Conservation (phyloP, 2,113 vertebrate genomes). For the Ariopsis seemanni region DNA sequence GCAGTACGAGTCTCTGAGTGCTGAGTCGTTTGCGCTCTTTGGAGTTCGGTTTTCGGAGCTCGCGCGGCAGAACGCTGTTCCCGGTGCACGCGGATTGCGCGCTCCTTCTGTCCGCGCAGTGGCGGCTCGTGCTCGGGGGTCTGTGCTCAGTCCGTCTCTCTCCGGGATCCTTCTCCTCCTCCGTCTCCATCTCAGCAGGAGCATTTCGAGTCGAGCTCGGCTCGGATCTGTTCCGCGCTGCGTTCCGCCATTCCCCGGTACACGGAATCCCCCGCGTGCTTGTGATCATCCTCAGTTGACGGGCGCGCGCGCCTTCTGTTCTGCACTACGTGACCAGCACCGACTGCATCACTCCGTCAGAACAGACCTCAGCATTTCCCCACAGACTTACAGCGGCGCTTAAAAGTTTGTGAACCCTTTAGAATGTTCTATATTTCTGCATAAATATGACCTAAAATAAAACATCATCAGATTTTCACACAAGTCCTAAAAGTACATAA, state of each 20-base stretch:
- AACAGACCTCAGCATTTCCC: not conserved
- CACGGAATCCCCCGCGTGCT: not conserved
- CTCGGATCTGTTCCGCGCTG: conserved; percentile 2
- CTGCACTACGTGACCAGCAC: conserved; percentile 52
- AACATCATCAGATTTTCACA: no score
- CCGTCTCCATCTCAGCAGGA: not conserved
- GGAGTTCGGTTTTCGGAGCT: conserved; percentile 43
- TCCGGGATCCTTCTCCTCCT: not conserved
- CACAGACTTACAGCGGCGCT: no score
- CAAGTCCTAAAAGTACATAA: no score
- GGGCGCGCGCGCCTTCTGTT: conserved; percentile 18
- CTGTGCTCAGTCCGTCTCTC: not conserved
- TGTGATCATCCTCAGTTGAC: conserved; percentile 24
- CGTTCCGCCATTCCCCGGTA: conserved; percentile 44
- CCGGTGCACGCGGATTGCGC: not conserved
- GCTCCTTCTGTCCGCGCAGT: not conserved
- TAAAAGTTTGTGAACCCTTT: not conserved
- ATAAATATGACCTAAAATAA: no score
- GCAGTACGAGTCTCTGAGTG: conserved; percentile 59
- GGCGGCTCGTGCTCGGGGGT: conserved; percentile 6
- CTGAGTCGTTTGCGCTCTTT: conserved; percentile 55
- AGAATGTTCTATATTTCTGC: not conserved
- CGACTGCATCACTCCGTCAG: conserved; percentile 44
- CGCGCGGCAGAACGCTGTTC: conserved; percentile 28
- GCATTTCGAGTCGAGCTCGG: not conserved